Evolutionary conservation across 2,888 invertebrate genomes (phyloP).

Genomic region (Belgica antarctica): DNA sequence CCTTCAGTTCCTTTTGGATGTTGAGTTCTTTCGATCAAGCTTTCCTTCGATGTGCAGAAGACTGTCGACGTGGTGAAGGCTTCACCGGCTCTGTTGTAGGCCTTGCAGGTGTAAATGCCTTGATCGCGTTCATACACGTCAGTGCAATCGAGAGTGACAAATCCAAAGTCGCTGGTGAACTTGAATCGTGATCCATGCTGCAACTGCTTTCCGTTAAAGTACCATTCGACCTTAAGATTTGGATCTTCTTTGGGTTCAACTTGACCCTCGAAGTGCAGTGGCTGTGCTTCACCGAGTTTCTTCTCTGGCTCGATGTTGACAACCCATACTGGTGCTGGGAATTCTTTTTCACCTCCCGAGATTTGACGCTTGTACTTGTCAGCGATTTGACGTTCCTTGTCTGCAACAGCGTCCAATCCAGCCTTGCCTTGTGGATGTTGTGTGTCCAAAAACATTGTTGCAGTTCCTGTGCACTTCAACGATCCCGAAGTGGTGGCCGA

Average conservation of each 20-base stretch:
- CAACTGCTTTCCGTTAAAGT: conserved; percentile 84
- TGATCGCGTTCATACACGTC: conserved; percentile 92
- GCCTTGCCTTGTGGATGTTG: conserved; percentile 93
- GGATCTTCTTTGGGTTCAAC: conserved; percentile 94
- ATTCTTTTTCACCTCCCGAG: conserved; percentile 71
- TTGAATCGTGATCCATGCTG: conserved; percentile 88
- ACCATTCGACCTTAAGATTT: conserved; percentile 88
- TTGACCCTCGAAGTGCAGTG: conserved; percentile 88
- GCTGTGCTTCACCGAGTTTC: conserved; percentile 75
- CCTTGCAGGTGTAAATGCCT: conserved; percentile 90
- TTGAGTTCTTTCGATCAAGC: conserved; percentile 82
- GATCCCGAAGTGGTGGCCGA: conserved; percentile 88
- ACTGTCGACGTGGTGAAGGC: conserved; percentile 89
- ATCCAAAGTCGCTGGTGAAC: conserved; percentile 93
- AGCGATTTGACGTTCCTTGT: conserved; percentile 79
- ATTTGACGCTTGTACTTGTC: conserved; percentile 68
- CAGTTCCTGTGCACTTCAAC: conserved; percentile 76
- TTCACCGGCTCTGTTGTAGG: conserved; percentile 83
- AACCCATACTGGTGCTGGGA: conserved; percentile 82
- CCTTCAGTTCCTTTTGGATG: conserved; percentile 95
- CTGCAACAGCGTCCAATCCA: conserved; percentile 84
- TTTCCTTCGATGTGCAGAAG: conserved; percentile 77
- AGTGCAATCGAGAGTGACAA: conserved; percentile 87
- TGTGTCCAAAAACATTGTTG: conserved; percentile 79
- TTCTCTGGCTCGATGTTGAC: conserved; percentile 79